Percentiles rank a stretch among this genome's conserved stretches.
phyloP scores from a whole-genome alignment of 2,888 invertebrate genomes.

The Cataglyphis altisquamis region DNA sequence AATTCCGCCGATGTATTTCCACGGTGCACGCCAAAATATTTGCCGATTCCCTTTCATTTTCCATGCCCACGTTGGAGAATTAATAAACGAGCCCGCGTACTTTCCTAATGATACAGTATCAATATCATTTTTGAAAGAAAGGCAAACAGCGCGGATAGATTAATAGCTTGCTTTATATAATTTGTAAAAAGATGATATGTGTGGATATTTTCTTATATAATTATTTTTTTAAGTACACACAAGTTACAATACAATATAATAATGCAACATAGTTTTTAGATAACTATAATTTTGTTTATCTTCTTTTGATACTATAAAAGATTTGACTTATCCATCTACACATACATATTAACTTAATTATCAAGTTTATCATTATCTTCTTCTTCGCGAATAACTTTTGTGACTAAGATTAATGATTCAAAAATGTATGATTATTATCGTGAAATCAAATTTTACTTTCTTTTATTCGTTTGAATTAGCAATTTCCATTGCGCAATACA shows the following conservation, averaged over 20 bases:
- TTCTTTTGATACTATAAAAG: background rate
- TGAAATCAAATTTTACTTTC: conserved; percentile 1
- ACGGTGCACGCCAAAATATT: conserved; percentile 52
- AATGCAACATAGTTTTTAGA: background rate
- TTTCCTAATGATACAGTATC: conserved; percentile 52
- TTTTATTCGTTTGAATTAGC: background rate
- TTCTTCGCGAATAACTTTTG: background rate
- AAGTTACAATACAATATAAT: background rate
- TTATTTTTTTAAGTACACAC: background rate
- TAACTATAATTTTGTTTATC: background rate
- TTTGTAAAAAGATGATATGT: background rate
- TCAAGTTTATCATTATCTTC: background rate
- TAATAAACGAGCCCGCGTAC: conserved; percentile 63
- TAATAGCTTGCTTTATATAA: background rate
- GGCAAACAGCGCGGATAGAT: background rate
- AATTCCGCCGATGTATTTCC: conserved; percentile 48
- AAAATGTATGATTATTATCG: background rate
- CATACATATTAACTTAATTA: background rate
- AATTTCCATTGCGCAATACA: conserved; percentile 13
- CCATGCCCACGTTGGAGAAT: conserved; percentile 60
- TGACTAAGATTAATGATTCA: background rate
- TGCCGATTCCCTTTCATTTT: conserved; percentile 69
- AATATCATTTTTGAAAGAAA: conserved; percentile 26
- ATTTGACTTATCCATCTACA: background rate
- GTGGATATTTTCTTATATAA: background rate